Evolutionary conservation across 2,797 vertebrate genomes (phyloP).

Genomic region (Cirrhinus molitorella): DNA sequence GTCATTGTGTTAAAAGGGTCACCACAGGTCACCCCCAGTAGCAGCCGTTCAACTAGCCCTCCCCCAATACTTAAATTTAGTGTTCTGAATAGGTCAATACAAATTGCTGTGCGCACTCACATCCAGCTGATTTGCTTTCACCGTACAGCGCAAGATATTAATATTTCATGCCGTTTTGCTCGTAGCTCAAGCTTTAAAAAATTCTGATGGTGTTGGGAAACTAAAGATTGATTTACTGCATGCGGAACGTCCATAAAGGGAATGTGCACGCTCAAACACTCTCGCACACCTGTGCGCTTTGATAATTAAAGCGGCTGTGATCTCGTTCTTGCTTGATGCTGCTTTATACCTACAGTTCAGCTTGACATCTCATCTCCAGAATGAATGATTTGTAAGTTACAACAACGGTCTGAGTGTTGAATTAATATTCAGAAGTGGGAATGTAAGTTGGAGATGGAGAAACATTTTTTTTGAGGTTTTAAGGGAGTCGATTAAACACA

Average conservation of each 20-base stretch:
- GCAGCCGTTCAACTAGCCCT: neutral
- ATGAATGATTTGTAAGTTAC: constrained; percentile 18
- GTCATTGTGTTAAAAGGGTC: constrained; percentile 72
- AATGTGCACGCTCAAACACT: constrained; percentile 34
- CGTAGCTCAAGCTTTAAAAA: constrained; percentile 8
- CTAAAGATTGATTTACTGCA: constrained; percentile 61
- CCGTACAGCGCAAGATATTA: neutral
- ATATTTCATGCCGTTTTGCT: constrained; percentile 16
- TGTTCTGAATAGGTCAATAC: neutral
- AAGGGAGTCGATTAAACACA: neutral
- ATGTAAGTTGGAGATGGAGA: neutral
- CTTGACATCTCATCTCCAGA: constrained; percentile 42
- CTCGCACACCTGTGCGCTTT: constrained; percentile 20
- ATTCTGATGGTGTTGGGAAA: constrained; percentile 36
- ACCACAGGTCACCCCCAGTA: constrained; percentile 58
- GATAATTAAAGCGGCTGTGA: constrained; percentile 60
- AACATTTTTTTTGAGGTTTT: neutral
- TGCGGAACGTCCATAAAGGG: constrained; percentile 53
- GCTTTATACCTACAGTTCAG: constrained; percentile 47
- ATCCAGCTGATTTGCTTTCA: constrained; percentile 16
- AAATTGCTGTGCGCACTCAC: neutral
- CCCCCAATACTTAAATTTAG: constrained; percentile 21
- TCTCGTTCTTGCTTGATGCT: constrained; percentile 50
- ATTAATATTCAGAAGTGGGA: neutral
- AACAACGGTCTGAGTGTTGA: neutral